These are phyloP conservation scores for Solenodon paradoxus DNA, from an alignment of 2,113 vertebrate genomes.

Conservation along the genomic window DNA sequence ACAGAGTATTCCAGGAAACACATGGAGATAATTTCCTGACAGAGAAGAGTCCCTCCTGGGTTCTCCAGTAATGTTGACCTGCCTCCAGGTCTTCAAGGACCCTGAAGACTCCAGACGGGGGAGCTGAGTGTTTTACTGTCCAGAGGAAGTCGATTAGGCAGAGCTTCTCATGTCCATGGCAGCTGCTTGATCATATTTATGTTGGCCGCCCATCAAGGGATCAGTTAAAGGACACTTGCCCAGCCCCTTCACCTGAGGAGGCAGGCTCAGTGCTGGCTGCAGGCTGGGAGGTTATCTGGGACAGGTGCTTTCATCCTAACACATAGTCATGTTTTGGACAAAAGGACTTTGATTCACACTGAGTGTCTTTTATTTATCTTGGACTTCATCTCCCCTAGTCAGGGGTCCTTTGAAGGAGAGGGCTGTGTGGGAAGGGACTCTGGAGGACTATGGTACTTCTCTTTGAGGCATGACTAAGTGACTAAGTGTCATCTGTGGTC, in stretches of 20 bases:
- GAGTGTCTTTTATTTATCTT: background rate
- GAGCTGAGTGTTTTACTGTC: background rate
- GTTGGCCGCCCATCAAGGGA: background rate
- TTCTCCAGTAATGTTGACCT: background rate
- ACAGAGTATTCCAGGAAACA: background rate
- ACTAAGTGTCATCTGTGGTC: background rate
- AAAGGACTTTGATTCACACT: background rate
- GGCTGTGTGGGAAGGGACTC: background rate
- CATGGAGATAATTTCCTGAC: background rate
- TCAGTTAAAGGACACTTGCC: rapidly evolving
- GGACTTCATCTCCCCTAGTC: background rate
- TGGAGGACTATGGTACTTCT: background rate
- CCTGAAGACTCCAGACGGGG: background rate
- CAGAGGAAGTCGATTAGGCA: background rate
- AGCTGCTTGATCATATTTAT: background rate
- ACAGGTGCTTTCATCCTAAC: background rate
- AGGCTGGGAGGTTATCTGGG: background rate
- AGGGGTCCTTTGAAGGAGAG: background rate
- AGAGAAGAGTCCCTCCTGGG: background rate
- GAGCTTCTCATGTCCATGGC: background rate
- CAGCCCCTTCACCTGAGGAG: background rate
- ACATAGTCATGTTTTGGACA: background rate
- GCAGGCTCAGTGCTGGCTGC: background rate
- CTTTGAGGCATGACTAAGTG: background rate
- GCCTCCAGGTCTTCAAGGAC: background rate